phyloP scores from a whole-genome alignment of 2,888 invertebrate species.

The Dasypogon diadema region DNA sequence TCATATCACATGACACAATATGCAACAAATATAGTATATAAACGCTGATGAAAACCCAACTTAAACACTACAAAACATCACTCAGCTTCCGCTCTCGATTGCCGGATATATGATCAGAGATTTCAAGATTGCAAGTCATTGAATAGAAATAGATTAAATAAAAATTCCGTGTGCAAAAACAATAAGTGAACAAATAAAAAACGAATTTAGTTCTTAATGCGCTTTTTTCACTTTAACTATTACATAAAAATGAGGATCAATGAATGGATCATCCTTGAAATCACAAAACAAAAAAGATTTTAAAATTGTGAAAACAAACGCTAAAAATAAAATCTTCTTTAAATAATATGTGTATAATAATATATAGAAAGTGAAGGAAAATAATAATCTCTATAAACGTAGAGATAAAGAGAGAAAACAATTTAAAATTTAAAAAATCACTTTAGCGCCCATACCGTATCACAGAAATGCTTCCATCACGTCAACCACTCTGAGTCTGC shows the following conservation, averaged over 20 bases:
- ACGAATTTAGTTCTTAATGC: constrained; percentile 22
- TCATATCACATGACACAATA: too few relatives aligned
- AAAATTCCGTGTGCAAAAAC: too few relatives aligned
- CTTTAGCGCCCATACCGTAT: constrained; percentile 66
- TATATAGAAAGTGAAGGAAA: constrained; percentile 41
- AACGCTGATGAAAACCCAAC: too few relatives aligned
- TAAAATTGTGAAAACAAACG: constrained; percentile 36
- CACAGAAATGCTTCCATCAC: constrained; percentile 68
- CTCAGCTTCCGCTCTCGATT: too few relatives aligned
- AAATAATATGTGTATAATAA: constrained; percentile 36
- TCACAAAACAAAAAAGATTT: constrained; percentile 41
- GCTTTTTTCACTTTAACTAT: constrained; percentile 30
- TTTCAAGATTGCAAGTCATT: too few relatives aligned
- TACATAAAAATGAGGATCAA: constrained; percentile 48
- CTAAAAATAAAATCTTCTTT: constrained; percentile 44
- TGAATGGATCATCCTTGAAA: constrained; percentile 17
- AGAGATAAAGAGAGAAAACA: constrained; percentile 47
- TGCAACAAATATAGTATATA: too few relatives aligned
- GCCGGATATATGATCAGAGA: too few relatives aligned
- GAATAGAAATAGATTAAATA: too few relatives aligned
- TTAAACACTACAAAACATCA: too few relatives aligned
- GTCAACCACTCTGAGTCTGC: constrained; percentile 51
- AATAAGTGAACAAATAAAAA: constrained; percentile 10
- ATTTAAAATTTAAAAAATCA: constrained; percentile 56
- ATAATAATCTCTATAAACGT: constrained; percentile 23